Base-by-base conservation (phyloP, 2,113 vertebrate species). In the Miniopterus natalensis region DNA sequence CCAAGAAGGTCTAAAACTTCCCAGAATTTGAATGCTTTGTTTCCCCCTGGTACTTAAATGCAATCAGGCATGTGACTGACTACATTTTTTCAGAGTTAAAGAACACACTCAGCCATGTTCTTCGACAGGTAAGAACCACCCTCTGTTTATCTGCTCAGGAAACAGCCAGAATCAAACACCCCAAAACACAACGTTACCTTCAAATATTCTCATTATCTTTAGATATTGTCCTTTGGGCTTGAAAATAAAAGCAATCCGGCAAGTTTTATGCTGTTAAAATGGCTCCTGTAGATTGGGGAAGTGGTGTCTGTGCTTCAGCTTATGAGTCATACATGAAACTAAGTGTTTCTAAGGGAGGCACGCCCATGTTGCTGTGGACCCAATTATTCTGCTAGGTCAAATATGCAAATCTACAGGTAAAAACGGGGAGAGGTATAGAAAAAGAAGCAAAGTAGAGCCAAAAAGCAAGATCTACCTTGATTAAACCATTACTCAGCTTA, bases 241-340 rank as follows among this genome's bases (percentile, higher is more conserved):
- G 92, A 98, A 95, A 96, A 92, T 94, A 95, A 95, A 97, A 97
- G 97, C 96, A 96, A 97, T 66, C 95, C 97, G 96, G 93, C 97
- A 97, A 97, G 97, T 97, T 97, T 88, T 97, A 94, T 97, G 97
- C 98, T 98, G 96, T 94, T 98, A 98, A 98, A 98, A 98, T 98
- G 98, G 98, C 98, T 98, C 97, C 98, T 98, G 97, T 75, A 96
- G 98, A 98, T 98, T 98, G 97, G 97, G 98, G 98, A 98, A 98
- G 98, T 98, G 97, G 98, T 98, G 98, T 97, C 97, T 98, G 97
- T 97, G 98, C 98, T 97, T 98, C 97, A 90, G 98, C 98, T 98
- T 98, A 98, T 98, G 98, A 98, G 93, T 98, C 98, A 98, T 98
- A 98, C 97, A 97, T 98, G 98, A 98, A 98, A 98, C 98, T 95